Evolutionary conservation across 2,113 vertebrate genomes (phyloP).

Genomic region (Oreochromis tanganicae): DNA sequence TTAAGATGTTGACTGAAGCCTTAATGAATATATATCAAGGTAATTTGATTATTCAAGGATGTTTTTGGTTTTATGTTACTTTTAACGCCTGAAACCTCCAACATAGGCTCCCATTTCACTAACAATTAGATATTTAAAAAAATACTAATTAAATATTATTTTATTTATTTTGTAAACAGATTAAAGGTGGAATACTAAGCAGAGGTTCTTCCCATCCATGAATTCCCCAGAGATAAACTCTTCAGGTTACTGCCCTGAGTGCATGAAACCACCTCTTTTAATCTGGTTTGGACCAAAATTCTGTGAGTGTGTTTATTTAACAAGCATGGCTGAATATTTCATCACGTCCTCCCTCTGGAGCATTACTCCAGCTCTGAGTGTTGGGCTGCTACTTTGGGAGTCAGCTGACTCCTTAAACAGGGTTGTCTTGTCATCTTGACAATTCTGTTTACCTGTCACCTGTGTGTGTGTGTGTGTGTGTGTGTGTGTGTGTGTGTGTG

Average conservation of each 20-base stretch:
- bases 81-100: background rate
- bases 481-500: too few species aligned
- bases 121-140: accelerated
- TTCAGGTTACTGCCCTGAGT: background rate
- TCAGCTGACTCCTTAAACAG: background rate
- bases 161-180: background rate
- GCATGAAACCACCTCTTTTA: background rate
- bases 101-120: background rate
- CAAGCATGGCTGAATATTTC: background rate
- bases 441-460: background rate
- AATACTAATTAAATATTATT: background rate
- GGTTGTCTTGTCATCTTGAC: background rate
- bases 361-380: background rate
- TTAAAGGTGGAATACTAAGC: background rate
- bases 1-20: background rate
- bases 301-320: background rate
- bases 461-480: too few species aligned
- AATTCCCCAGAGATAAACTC: background rate
- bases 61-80: background rate
- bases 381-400: background rate
- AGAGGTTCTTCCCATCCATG: background rate
- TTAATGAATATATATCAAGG: background rate
- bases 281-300: background rate
- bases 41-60: background rate
- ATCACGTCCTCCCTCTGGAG: background rate